These are phyloP conservation scores for Isotomurus palustris DNA, from an alignment of 2,888 invertebrate genomes.

Conservation along the genomic window DNA sequence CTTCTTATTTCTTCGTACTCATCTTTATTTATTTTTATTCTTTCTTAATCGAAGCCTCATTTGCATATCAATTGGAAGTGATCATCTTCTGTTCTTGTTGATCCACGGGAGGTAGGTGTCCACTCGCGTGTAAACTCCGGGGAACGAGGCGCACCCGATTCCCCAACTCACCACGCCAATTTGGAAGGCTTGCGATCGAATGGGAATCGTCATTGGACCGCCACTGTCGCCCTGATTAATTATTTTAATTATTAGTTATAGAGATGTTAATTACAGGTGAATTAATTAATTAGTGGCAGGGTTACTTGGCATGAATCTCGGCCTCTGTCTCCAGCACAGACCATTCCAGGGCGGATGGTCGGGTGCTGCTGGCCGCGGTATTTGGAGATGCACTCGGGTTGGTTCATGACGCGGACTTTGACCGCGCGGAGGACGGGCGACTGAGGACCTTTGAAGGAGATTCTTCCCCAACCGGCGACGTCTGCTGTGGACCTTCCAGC, in stretches of 20 bases:
- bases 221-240: conserved; percentile 74
- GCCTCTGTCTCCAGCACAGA: conserved; percentile 77
- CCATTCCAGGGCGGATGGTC: conserved; percentile 60
- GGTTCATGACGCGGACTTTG: conserved; percentile 22
- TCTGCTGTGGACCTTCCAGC: conserved; percentile 58
- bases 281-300: conserved; percentile 47
- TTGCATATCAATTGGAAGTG: no score
- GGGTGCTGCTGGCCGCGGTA: conserved; percentile 26
- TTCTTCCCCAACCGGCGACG: conserved; percentile 48
- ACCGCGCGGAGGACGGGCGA: conserved; percentile 25
- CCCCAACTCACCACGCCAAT: conserved; percentile 65
- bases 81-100: conserved; percentile 59
- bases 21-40: no score
- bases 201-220: conserved; percentile 79
- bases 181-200: conserved; percentile 71
- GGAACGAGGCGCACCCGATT: conserved; percentile 67
- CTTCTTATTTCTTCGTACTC: no score
- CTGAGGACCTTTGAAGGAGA: conserved; percentile 17
- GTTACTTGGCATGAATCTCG: conserved; percentile 87
- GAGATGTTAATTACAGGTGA: neutral
- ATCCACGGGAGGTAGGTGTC: conserved; percentile 81
- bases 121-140: conserved; percentile 81
- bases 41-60: no score
- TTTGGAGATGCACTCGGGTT: conserved; percentile 19
- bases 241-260: neutral